Evolutionary conservation across 1,140 invertebrate species (phyloP).

Genomic region (Drosophila yakuba): DNA sequence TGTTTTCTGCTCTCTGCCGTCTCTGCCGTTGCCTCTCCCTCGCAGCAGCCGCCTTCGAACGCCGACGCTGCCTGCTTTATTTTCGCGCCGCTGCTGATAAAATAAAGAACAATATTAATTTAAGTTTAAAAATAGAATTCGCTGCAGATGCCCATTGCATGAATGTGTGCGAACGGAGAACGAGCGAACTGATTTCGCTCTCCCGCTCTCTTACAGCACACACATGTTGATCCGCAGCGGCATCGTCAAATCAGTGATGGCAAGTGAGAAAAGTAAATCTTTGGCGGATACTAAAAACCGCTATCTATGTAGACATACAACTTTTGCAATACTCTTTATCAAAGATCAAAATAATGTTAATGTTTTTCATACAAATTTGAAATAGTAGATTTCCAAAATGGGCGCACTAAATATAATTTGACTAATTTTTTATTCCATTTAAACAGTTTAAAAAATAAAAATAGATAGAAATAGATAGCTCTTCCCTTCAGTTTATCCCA

Average conservation of each 20-base stretch:
- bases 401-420: no score
- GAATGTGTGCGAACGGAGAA: conserved; percentile 43
- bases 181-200: neutral
- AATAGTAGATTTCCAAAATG: no score
- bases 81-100: conserved; percentile 78
- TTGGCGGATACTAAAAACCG: neutral
- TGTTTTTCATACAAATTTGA: no score
- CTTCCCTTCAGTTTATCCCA: no score
- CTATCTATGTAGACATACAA: neutral
- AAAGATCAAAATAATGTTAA: no score
- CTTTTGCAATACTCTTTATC: no score
- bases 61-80: conserved; percentile 62
- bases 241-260: conserved; percentile 23
- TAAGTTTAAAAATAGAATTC: conserved; percentile 82
- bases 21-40: neutral
- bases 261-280: neutral
- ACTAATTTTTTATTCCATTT: no score
- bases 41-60: conserved; percentile 52
- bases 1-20: conserved; percentile 67
- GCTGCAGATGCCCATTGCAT: conserved; percentile 77
- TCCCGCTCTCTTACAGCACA: conserved; percentile 26
- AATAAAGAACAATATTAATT: conserved; percentile 83
- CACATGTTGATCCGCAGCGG: conserved; percentile 46
- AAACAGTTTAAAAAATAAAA: no score
- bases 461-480: no score